phyloP scores from a whole-genome alignment of 1,140 invertebrate species.

The Panulirus ornatus region DNA sequence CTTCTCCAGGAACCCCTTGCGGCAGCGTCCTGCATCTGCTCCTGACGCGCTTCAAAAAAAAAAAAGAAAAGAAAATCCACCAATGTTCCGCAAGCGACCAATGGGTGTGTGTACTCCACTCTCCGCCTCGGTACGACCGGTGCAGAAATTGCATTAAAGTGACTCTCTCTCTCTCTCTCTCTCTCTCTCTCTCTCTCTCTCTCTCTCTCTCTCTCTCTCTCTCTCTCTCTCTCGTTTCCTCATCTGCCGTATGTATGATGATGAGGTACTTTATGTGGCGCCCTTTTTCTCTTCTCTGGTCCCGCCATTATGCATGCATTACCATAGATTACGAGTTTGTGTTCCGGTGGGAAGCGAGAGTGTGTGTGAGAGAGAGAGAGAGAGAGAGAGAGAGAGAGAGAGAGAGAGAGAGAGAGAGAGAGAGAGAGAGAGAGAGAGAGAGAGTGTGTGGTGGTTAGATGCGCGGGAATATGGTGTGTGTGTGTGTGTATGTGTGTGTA shows the following conservation, averaged over 20 bases:
- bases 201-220: not conserved
- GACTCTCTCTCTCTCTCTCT: too few relatives aligned
- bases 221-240: not conserved
- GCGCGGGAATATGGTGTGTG: too few relatives aligned
- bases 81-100: too few relatives aligned
- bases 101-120: too few relatives aligned
- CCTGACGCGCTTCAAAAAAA: too few relatives aligned
- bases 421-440: not conserved
- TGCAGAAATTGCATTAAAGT: too few relatives aligned
- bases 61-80: too few relatives aligned
- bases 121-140: too few relatives aligned
- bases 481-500: too few relatives aligned
- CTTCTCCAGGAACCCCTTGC: too few relatives aligned
- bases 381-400: constrained; percentile 5
- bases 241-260: not conserved
- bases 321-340: not conserved
- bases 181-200: not conserved
- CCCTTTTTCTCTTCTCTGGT: not conserved
- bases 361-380: not conserved
- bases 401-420: constrained; percentile 12
- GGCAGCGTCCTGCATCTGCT: too few relatives aligned
- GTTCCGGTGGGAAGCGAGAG: not conserved
- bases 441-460: too few relatives aligned
- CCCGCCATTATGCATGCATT: not conserved
- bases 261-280: not conserved